Evolutionary conservation across 2,797 vertebrate genomes (phyloP).

Genomic region (Acanthurus lineatus): DNA sequence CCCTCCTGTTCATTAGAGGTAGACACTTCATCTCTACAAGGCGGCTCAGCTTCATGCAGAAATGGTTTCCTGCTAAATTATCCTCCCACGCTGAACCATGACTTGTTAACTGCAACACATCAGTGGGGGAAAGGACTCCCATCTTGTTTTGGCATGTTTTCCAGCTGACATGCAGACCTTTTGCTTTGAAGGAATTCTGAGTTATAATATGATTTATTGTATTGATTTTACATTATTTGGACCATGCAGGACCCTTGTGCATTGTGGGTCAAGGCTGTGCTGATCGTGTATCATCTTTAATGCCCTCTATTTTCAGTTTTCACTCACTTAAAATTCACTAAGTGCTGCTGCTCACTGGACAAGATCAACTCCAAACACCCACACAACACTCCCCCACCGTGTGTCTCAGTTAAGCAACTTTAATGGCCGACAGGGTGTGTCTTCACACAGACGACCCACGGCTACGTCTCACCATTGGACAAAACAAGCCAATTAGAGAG

Average conservation of each 20-base stretch:
- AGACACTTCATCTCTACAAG: constrained; percentile 32
- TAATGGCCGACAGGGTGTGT: constrained; percentile 50
- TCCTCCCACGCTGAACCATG: constrained; percentile 27
- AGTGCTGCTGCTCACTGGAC: constrained; percentile 8
- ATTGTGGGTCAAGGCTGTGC: not conserved
- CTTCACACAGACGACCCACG: constrained; percentile 30
- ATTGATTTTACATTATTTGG: constrained; percentile 34
- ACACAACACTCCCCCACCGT: not conserved
- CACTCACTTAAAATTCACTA: constrained; percentile 40
- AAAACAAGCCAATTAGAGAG: constrained; percentile 65
- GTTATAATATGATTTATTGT: constrained; percentile 34
- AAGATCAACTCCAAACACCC: constrained; percentile 7
- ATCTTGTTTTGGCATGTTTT: constrained; percentile 38
- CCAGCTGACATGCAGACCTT: not conserved
- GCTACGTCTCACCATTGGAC: constrained; percentile 61
- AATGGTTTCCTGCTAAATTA: constrained; percentile 28
- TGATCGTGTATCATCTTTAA: constrained; percentile 38
- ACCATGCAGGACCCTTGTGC: not conserved
- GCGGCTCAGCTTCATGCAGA: constrained; percentile 23
- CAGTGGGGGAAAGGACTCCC: constrained; percentile 20
- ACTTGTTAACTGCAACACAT: constrained; percentile 40
- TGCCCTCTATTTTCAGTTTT: constrained; percentile 22
- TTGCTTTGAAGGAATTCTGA: constrained; percentile 17
- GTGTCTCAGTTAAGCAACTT: constrained; percentile 35
- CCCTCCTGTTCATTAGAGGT: constrained; percentile 50